These are phyloP conservation scores for human DNA, from an alignment of 2,113 vertebrate species.

Conservation along the genomic window DNA sequence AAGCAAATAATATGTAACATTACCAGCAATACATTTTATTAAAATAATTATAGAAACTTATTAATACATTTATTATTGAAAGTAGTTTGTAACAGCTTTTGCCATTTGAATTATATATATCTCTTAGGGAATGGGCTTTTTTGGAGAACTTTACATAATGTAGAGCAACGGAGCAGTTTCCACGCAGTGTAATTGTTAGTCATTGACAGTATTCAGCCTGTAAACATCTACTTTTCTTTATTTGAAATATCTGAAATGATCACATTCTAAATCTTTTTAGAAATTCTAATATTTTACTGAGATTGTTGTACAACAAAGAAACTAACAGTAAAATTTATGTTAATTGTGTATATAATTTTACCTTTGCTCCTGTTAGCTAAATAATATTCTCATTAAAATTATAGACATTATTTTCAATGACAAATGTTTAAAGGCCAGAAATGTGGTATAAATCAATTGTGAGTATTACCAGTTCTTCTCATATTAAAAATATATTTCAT, in stretches of 20 bases:
- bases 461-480: background rate
- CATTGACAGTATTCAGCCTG: background rate
- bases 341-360: constrained; percentile 15
- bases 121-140: background rate
- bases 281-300: constrained; percentile 21
- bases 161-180: background rate
- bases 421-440: constrained; percentile 26
- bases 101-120: background rate
- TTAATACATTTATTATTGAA: background rate
- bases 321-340: background rate
- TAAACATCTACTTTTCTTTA: constrained; percentile 26
- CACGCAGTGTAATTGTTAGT: background rate
- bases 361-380: constrained; percentile 19
- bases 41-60: constrained; percentile 12
- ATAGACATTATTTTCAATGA: background rate
- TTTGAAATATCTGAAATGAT: constrained; percentile 22
- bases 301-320: background rate
- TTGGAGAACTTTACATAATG: background rate
- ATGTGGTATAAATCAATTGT: constrained; percentile 12
- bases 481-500: background rate
- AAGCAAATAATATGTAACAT: background rate
- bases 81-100: constrained; percentile 21
- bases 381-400: constrained; percentile 48
- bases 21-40: constrained; percentile 5
- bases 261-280: background rate